Base-by-base conservation (phyloP, 2,888 invertebrate species). In the Drosophila diplacantha region DNA sequence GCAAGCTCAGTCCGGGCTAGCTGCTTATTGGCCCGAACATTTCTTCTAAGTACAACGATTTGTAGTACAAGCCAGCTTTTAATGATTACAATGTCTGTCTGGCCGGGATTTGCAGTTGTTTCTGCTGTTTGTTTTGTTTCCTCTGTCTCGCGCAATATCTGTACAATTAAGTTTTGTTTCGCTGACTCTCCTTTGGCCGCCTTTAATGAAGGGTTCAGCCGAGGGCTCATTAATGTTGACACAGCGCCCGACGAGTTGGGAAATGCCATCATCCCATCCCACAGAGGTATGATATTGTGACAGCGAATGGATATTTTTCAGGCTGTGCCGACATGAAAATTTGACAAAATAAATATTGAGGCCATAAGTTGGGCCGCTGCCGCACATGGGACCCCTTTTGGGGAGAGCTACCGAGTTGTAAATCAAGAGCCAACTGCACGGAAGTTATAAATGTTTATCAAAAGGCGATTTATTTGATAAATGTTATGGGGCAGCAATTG, bases 71-170 rank as follows among this genome's bases (percentile, higher is more conserved):
- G 81, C 65, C 83, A 53, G 61, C 61, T 72, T 75, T 83, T 81
- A 81, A 81, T 81, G 81, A 83, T 83, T 81, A 83, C 83, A 83
- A 83, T 75, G 80, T 81, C 81, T 78, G 38, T 50, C 57, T 49
- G 52, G 38, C 44, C 57, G 49, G 58, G 56, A 63, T 52, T 65
- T 71, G 58, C 61, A 71, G 68, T 54, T 62, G 61, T 63, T 59
- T 65, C 67, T 64, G 54, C 57, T 62, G 71, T 47, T 64, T 56
- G 65, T 65, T 71, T 74, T 72, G 56, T 70, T 72, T 71, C 73
- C 24, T n/a, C 47, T 50, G 52, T 64, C 65, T 50, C 57, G 38
- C 44, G 46, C 52, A 71, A 78, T 81, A 80, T 80, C 81, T 71
- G 71, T 66, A 77, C 80, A 80, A 80, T 83, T 80, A 80, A 82